phyloP scores from a whole-genome alignment of 2,113 vertebrate species.

The Ranitomeya imitator region DNA sequence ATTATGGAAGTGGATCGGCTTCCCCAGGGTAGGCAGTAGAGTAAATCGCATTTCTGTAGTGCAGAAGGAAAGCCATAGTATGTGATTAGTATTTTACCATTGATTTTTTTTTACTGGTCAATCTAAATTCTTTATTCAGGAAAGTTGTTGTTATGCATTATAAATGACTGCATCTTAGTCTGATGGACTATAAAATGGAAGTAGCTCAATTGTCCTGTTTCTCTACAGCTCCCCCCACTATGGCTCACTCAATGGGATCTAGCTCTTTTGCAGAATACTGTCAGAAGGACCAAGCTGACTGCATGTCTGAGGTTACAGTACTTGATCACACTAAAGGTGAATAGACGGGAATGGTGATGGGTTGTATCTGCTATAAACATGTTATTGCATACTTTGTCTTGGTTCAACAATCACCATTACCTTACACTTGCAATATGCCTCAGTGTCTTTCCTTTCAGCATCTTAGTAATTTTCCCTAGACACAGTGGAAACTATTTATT shows the following conservation, averaged over 20 bases:
- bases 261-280: slow-evolving; percentile 79
- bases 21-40: slow-evolving; percentile 48
- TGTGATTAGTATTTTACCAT: not conserved
- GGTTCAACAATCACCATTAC: not conserved
- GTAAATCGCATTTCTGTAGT: not conserved
- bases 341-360: not conserved
- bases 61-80: not conserved
- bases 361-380: not conserved
- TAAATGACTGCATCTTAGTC: not conserved
- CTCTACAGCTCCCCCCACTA: slow-evolving; percentile 47
- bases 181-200: not conserved
- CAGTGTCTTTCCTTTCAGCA: not conserved
- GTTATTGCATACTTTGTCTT: not conserved
- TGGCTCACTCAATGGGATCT: slow-evolving; percentile 66
- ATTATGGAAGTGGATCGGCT: slow-evolving; percentile 94
- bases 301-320: slow-evolving; percentile 66
- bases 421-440: not conserved
- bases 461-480: not conserved
- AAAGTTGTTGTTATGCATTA: not conserved
- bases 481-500: not conserved
- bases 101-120: not conserved
- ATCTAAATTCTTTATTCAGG: not conserved
- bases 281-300: slow-evolving; percentile 78
- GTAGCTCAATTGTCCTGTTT: not conserved
- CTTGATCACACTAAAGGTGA: slow-evolving; percentile 71